These are phyloP conservation scores for Cephus runcator DNA, from an alignment of 2,888 invertebrate species.

Conservation along the genomic window DNA sequence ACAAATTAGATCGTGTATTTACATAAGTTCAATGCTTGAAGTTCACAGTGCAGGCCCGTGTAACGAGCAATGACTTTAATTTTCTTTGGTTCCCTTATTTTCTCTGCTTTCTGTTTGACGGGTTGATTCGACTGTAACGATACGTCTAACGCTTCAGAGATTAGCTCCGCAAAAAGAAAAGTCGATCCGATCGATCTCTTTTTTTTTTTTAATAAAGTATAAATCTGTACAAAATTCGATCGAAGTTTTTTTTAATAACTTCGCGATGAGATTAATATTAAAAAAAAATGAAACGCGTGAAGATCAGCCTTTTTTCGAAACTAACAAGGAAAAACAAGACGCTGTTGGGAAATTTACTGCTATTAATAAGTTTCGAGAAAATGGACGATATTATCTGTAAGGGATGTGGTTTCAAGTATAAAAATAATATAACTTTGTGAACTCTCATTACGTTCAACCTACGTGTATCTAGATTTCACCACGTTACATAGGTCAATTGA, in stretches of 20 bases:
- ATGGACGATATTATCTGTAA: background rate
- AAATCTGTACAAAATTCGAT: background rate
- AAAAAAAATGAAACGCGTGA: background rate
- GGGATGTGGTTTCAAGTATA: background rate
- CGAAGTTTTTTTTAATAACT: background rate
- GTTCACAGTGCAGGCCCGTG: background rate
- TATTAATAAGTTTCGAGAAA: background rate
- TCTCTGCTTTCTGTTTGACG: background rate
- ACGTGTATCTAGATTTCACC: background rate
- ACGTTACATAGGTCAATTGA: background rate
- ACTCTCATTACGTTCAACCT: background rate
- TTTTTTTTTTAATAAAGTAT: background rate
- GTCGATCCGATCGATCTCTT: background rate
- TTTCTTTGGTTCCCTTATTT: background rate
- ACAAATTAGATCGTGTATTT: background rate
- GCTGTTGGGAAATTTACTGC: background rate
- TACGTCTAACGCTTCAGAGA: background rate
- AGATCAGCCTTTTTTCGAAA: background rate
- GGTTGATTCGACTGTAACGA: background rate
- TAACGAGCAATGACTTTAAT: background rate
- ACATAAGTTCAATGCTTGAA: background rate
- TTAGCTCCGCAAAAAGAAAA: background rate
- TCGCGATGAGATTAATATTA: background rate
- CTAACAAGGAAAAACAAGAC: background rate
- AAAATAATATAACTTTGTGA: background rate